These are phyloP conservation scores for Phycodurus eques DNA, from an alignment of 2,113 vertebrate genomes.

Conservation along the genomic window DNA sequence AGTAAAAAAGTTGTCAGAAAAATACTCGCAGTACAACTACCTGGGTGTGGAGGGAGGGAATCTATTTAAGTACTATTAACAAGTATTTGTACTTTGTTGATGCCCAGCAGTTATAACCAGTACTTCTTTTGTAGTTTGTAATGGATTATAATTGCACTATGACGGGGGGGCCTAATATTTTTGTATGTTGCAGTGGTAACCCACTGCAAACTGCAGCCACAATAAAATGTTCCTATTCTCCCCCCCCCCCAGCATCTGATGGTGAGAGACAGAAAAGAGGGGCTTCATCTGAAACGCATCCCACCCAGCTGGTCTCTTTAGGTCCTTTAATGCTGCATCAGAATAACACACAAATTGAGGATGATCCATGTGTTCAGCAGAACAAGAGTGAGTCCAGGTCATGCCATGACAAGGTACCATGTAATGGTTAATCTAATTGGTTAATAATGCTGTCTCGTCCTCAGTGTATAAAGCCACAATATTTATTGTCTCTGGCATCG, in stretches of 20 bases:
- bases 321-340: conserved; percentile 53
- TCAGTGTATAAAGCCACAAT: conserved; percentile 43
- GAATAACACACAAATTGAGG: conserved; percentile 20
- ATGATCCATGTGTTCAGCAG: conserved; percentile 2
- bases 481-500: conserved; percentile 28
- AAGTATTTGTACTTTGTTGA: too few species aligned
- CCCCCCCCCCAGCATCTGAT: conserved; percentile 42
- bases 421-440: neutral
- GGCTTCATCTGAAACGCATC: neutral
- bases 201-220: too few species aligned
- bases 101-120: too few species aligned
- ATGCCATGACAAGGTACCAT: neutral
- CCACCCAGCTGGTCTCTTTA: conserved; percentile 45
- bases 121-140: too few species aligned
- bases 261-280: conserved; percentile 43
- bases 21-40: too few species aligned
- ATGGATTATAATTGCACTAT: too few species aligned
- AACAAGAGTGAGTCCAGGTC: conserved; percentile 17
- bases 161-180: too few species aligned
- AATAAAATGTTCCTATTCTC: neutral
- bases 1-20: too few species aligned
- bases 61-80: too few species aligned
- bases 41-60: too few species aligned
- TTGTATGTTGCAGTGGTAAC: neutral
- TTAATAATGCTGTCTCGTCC: neutral